Percentiles rank a stretch among this genome's conserved stretches.
Evolutionary conservation across 2,797 vertebrate genomes (phyloP).

Genomic region (Pseudochirops cupreus): DNA sequence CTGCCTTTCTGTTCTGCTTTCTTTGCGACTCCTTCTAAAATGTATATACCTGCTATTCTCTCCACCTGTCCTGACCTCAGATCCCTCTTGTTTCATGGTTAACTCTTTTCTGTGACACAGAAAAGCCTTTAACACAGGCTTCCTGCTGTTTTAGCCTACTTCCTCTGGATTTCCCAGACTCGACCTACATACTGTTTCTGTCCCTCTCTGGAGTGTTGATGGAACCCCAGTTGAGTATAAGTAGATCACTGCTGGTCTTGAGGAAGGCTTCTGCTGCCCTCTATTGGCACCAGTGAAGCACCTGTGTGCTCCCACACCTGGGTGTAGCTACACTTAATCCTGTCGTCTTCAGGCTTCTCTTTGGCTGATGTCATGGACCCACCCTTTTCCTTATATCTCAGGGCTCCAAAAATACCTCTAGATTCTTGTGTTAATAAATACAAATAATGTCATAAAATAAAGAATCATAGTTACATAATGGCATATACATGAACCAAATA

Average conservation of each 20-base stretch:
- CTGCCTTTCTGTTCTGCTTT: not conserved
- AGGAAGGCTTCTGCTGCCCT: not conserved
- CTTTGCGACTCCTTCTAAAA: not conserved
- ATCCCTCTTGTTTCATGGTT: not conserved
- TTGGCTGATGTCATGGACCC: not conserved
- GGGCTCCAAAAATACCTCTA: constrained; percentile 5
- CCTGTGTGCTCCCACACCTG: not conserved
- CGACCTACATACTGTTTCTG: not conserved
- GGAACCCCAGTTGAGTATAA: not conserved
- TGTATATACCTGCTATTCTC: not conserved
- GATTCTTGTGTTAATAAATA: constrained; percentile 15
- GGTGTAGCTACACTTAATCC: not conserved
- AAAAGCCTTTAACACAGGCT: not conserved
- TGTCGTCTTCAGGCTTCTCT: not conserved
- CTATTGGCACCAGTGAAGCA: not conserved
- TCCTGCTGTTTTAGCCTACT: not conserved
- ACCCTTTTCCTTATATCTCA: not conserved
- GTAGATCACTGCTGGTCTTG: not conserved
- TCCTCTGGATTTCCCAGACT: not conserved
- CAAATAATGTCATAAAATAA: not conserved
- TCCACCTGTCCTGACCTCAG: not conserved
- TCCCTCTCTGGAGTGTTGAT: not conserved
- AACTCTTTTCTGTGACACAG: not conserved
- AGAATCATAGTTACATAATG: not conserved
- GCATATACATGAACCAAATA: constrained; percentile 9